Conservation (phyloP, 2,113 vertebrate genomes). For the Callorhinus ursinus region DNA sequence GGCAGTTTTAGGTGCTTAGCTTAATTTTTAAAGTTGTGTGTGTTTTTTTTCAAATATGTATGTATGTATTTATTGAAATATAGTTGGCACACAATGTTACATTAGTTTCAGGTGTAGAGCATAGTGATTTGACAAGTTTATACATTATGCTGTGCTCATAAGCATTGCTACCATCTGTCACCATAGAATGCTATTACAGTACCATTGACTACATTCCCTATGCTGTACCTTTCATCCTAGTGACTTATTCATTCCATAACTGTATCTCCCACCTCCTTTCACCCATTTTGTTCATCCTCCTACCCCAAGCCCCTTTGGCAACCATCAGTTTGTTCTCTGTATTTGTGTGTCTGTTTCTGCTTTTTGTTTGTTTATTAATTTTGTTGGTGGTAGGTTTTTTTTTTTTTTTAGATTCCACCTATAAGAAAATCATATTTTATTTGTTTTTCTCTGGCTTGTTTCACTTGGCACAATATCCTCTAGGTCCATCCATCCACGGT, state of each 20-base stretch:
- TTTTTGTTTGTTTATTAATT: background rate
- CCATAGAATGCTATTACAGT: background rate
- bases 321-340: background rate
- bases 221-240: background rate
- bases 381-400: background rate
- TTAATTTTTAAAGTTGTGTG: background rate
- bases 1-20: background rate
- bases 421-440: background rate
- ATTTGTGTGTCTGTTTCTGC: background rate
- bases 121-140: background rate
- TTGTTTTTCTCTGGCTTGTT: background rate
- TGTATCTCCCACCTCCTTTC: background rate
- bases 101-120: background rate
- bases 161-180: background rate
- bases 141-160: background rate
- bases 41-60: slow-evolving; percentile 86
- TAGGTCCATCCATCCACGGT: background rate
- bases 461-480: background rate
- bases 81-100: background rate
- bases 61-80: background rate
- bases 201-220: background rate
- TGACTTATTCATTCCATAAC: background rate
- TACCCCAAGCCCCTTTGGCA: background rate
- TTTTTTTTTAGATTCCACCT: background rate
- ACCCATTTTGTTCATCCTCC: background rate